These are phyloP conservation scores for Otocyon megalotis DNA, from an alignment of 2,113 vertebrate species.

Conservation along the genomic window DNA sequence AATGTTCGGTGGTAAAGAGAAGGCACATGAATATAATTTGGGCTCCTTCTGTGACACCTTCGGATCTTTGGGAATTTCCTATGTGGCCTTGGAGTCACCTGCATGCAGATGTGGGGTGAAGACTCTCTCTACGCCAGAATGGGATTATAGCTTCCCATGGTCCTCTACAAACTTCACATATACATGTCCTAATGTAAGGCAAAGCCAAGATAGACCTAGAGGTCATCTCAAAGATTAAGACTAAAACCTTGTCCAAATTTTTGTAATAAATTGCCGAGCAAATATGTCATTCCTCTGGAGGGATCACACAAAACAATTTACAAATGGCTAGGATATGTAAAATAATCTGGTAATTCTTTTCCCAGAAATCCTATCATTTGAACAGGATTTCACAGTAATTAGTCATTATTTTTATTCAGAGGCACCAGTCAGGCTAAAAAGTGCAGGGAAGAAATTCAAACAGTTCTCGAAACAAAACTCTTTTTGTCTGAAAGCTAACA, in stretches of 20 bases:
- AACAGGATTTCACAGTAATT: constrained; percentile 61
- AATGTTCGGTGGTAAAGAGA: not conserved
- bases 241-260: not conserved
- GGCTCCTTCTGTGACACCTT: not conserved
- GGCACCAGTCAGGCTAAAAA: constrained; percentile 2
- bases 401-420: constrained; percentile 58
- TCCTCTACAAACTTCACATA: not conserved
- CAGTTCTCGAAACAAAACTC: not conserved
- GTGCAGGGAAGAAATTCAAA: not conserved
- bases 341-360: constrained; percentile 52
- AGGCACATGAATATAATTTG: not conserved
- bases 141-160: not conserved
- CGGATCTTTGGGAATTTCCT: not conserved
- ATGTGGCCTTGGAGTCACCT: not conserved
- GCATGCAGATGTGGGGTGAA: not conserved
- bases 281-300: not conserved
- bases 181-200: not conserved
- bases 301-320: constrained; percentile 21
- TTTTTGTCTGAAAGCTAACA: constrained; percentile 54
- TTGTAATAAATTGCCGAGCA: constrained; percentile 35
- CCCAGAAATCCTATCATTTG: constrained; percentile 27
- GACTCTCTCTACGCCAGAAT: not conserved
- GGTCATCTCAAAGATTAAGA: not conserved
- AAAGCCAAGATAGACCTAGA: not conserved
- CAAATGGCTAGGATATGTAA: constrained; percentile 29